Base-by-base conservation (phyloP, 2,113 vertebrate genomes). In the Psettodes erumei region DNA sequence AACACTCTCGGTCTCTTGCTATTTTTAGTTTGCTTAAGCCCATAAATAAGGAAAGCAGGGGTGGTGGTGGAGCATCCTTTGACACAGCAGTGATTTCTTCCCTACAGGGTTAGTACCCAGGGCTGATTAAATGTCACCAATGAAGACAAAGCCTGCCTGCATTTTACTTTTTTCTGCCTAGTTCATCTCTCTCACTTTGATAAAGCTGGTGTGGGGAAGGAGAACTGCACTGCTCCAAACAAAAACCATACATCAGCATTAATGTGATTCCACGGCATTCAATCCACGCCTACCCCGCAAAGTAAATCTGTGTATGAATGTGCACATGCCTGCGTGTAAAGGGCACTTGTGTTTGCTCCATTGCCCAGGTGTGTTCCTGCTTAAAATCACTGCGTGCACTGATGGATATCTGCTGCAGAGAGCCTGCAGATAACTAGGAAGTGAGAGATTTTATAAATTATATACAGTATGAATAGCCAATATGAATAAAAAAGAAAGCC, bases 111-210 rank as follows among this genome's bases (percentile, higher is more conserved):
- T 90, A 71, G 67, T 86, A 91, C 89, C 88, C 91, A 16, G 84
- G 85, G 89, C 92, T 80, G 90, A 95, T 95, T 95, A 96, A 92
- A 93, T 91, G 86, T 91, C 92, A 95, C 92, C 88, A 94, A 87
- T 75, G 79, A 86, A 88, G 54, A 58, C 81, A 82, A 86, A 90
- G 88, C 84, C 83, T 30, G 72, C 51, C 73, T 69, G 30, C 79
- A 69, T 90, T 93, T 85, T 70, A 74, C 82, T 88, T 79, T 64
- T 67, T 48, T 48, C 56, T 66, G 60, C 77, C 85, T 51, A 23
- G 60, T 86, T 87, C 82, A 62, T 85, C 79, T 88, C 59, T 65
- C 77, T 75, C 75, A 35, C 62, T 88, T 82, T 86, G 84, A 90
- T 88, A 83, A 90, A 89, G 74, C 75, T 79, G 60, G 37, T 28